Conservation (phyloP, 2,888 invertebrate species). For the Oxyteleia sp. region DNA sequence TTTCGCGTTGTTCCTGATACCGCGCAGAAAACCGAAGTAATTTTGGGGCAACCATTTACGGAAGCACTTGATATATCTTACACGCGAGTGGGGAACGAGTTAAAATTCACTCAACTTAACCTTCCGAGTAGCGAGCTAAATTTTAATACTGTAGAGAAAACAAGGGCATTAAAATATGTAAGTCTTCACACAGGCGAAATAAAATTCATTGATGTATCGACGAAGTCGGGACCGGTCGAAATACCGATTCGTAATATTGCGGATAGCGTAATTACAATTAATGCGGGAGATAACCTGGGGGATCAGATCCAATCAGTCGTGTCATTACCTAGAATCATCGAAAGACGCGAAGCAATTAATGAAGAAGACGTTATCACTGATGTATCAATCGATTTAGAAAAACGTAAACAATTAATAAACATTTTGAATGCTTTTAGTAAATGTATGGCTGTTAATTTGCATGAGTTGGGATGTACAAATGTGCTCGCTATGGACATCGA, state of each 20-base stretch:
- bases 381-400: background rate
- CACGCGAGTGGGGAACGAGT: background rate
- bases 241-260: no score
- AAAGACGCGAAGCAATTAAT: no score
- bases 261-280: no score
- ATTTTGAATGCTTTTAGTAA: constrained; percentile 19
- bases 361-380: no score
- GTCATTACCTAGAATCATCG: no score
- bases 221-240: no score
- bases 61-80: background rate
- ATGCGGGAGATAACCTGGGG: no score
- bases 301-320: no score
- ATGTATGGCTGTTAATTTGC: constrained; percentile 1
- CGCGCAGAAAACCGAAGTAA: background rate
- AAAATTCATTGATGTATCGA: constrained; percentile 14
- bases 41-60: constrained; percentile 7
- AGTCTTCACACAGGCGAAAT: constrained; percentile 1
- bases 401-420: background rate
- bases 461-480: constrained; percentile 25
- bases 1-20: constrained; percentile 23
- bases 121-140: no score
- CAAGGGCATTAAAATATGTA: background rate
- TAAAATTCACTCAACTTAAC: constrained; percentile 12
- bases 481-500: background rate
- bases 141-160: no score